Evolutionary conservation across 2,797 vertebrate genomes (phyloP).

Genomic region (Strix occidentalis): DNA sequence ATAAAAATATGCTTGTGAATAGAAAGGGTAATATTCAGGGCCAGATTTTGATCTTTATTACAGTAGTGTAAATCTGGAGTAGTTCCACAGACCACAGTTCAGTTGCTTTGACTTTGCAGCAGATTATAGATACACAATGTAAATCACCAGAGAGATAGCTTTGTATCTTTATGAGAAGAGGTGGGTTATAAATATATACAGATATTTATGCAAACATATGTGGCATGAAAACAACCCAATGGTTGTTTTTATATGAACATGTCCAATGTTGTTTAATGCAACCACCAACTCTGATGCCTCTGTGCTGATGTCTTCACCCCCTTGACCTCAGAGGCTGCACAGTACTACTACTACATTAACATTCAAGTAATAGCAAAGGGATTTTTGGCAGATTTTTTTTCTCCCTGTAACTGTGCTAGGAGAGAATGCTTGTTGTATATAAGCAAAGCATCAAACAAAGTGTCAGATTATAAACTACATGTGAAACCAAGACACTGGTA

Average conservation of each 20-base stretch:
- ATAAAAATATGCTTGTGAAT: constrained; percentile 37
- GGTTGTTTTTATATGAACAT: not conserved
- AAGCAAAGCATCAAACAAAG: not conserved
- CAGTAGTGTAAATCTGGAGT: constrained; percentile 46
- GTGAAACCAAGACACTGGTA: not conserved
- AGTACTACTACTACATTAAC: rapidly evolving
- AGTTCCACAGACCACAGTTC: constrained; percentile 52
- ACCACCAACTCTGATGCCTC: not conserved
- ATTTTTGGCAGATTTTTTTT: not conserved
- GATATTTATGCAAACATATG: constrained; percentile 32
- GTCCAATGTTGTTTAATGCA: not conserved
- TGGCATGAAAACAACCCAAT: not conserved
- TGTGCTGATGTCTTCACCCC: not conserved
- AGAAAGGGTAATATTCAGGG: constrained; percentile 21
- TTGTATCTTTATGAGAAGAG: constrained; percentile 14
- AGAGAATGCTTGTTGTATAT: not conserved
- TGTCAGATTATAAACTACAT: not conserved
- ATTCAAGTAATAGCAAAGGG: not conserved
- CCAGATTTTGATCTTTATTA: constrained; percentile 68
- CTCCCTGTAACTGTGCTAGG: not conserved
- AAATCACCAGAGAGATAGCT: constrained; percentile 39
- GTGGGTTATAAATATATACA: not conserved
- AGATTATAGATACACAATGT: not conserved
- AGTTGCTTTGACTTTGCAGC: constrained; percentile 49
- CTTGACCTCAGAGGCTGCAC: not conserved